A percentile compares a stretch with the other conserved stretches of the same genome.
phyloP scores from a whole-genome alignment of 2,888 invertebrate genomes.

The Hylaea fasciaria region DNA sequence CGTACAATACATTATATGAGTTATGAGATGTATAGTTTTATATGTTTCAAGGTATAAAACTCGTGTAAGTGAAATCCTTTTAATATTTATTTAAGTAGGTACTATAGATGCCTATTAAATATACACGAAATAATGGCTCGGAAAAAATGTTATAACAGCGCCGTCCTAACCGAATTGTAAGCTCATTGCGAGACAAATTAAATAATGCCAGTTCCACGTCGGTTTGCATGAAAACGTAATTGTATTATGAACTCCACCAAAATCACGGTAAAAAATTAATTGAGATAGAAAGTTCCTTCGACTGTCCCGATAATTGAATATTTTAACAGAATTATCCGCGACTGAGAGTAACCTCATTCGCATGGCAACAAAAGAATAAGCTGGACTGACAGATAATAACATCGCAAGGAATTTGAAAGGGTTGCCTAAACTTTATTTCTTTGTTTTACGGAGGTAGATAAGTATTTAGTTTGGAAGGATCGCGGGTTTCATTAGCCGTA shows the following conservation, averaged over 20 bases:
- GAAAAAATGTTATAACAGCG: background rate
- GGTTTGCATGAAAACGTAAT: constrained; percentile 40
- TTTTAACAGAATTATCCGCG: constrained; percentile 41
- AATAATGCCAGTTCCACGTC: constrained; percentile 36
- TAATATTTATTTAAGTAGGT: no score
- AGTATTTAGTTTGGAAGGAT: background rate
- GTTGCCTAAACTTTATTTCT: background rate
- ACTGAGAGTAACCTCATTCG: constrained; percentile 26
- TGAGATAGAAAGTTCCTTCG: constrained; percentile 47
- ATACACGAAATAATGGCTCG: background rate
- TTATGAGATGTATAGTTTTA: no score
- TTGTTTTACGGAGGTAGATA: background rate
- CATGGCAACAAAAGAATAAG: constrained; percentile 15
- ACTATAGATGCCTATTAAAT: no score
- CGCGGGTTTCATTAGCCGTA: background rate
- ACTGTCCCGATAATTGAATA: constrained; percentile 46
- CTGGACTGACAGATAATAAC: constrained; percentile 1
- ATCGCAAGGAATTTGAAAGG: background rate
- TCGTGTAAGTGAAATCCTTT: no score
- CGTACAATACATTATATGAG: no score
- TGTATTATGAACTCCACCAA: constrained; percentile 48
- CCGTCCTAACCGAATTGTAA: constrained; percentile 4
- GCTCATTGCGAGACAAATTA: constrained; percentile 35
- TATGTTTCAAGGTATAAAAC: no score
- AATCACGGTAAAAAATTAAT: constrained; percentile 50